phyloP scores from a whole-genome alignment of 1,140 invertebrate genomes.

The Caenorhabditis tropicalis region DNA sequence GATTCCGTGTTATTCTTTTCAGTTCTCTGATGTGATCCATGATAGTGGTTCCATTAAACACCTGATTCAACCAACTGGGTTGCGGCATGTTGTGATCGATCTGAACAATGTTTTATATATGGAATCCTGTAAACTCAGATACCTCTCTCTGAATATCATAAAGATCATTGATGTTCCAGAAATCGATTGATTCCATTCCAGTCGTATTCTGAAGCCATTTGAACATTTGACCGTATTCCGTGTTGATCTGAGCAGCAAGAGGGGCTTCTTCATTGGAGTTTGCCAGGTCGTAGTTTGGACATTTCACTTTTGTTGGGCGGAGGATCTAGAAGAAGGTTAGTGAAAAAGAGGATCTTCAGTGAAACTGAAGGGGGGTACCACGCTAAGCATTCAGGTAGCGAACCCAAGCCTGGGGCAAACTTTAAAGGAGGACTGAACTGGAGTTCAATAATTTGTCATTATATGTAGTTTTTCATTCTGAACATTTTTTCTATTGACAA shows the following conservation, averaged over 20 bases:
- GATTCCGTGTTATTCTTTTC: conserved; percentile 26
- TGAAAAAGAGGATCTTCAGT: background rate
- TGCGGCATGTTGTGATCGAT: conserved; percentile 26
- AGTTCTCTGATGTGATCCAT: conserved; percentile 40
- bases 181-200: conserved; percentile 6
- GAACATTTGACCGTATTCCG: conserved; percentile 26
- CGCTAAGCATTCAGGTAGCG: no score
- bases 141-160: conserved; percentile 38
- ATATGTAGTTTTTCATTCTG: no score
- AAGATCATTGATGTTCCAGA: conserved; percentile 38
- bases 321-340: conserved; percentile 36
- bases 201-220: background rate
- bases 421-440: no score
- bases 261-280: background rate
- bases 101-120: background rate
- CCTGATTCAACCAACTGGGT: background rate
- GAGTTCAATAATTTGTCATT: no score
- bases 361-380: no score
- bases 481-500: no score
- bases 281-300: background rate
- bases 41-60: conserved; percentile 5
- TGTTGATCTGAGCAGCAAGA: background rate
- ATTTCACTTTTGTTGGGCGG: conserved; percentile 25
- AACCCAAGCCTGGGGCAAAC: no score
- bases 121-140: no score